phyloP scores from a whole-genome alignment of 2,113 vertebrate genomes.

The Talpa occidentalis region DNA sequence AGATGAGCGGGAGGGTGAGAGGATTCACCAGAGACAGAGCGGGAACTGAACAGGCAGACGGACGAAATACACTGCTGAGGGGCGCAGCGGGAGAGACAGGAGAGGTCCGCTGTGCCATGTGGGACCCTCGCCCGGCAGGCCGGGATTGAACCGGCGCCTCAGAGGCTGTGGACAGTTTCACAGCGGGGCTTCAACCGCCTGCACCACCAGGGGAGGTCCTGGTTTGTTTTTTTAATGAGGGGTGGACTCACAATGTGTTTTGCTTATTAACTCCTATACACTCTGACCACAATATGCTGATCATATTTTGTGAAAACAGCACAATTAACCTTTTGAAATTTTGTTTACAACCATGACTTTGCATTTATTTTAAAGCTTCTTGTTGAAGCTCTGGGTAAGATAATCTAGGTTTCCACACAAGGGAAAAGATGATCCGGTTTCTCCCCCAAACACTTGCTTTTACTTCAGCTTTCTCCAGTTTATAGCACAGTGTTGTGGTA shows the following conservation, averaged over 20 bases:
- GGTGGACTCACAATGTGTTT: not conserved
- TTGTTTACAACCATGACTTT: conserved; percentile 35
- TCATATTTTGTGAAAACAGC: conserved; percentile 47
- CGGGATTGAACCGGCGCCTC: too few species aligned
- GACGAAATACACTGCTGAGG: too few species aligned
- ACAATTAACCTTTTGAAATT: not conserved
- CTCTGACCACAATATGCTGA: not conserved
- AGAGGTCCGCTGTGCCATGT: too few species aligned
- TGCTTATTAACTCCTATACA: conserved; percentile 32
- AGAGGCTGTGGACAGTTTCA: too few species aligned
- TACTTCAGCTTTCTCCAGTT: not conserved
- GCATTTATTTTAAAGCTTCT: conserved; percentile 44
- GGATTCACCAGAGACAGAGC: too few species aligned
- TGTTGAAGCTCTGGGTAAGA: conserved; percentile 30
- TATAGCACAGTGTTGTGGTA: not conserved
- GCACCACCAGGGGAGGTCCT: too few species aligned
- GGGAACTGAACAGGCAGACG: too few species aligned
- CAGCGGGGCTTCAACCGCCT: too few species aligned
- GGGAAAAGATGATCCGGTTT: not conserved
- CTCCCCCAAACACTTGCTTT: not conserved
- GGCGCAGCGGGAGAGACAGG: too few species aligned
- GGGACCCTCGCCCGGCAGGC: too few species aligned
- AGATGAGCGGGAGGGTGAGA: too few species aligned
- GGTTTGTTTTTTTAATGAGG: not conserved
- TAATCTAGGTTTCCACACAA: not conserved